Conservation (phyloP, 1,140 invertebrate genomes). For the Himalopsyche phryganea region DNA sequence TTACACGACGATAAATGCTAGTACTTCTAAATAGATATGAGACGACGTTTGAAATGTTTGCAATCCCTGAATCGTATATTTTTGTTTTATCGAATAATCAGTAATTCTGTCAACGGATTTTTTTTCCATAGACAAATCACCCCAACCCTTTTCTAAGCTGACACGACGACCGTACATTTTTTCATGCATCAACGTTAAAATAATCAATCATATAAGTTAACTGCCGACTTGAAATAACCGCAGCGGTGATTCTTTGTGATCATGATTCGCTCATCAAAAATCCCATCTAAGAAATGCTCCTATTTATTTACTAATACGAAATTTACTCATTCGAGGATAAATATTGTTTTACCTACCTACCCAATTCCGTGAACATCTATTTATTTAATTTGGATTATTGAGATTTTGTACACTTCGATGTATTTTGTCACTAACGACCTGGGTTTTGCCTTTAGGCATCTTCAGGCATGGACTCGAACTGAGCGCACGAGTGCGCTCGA, state of each 20-base stretch:
- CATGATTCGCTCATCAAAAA: slow-evolving; percentile 1
- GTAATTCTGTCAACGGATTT: slow-evolving; percentile 10
- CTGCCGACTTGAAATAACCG: not conserved
- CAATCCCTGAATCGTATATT: no score
- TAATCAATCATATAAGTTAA: slow-evolving; percentile 1
- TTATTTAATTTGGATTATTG: no score
- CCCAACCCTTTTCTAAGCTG: not conserved
- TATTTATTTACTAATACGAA: slow-evolving; percentile 1
- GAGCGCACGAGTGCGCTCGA: no score
- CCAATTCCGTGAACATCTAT: no score
- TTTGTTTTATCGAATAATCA: slow-evolving; percentile 5
- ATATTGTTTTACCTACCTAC: not conserved
- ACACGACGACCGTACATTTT: not conserved
- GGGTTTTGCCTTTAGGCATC: no score
- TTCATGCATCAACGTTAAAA: no score
- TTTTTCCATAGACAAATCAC: slow-evolving; percentile 10
- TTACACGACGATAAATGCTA: no score
- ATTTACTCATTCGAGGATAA: not conserved
- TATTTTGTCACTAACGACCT: no score
- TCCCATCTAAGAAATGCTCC: slow-evolving; percentile 2
- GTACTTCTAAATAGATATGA: no score
- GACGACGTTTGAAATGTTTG: no score
- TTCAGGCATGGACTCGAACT: no score
- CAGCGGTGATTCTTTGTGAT: not conserved
- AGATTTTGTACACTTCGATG: no score